Base-by-base conservation (phyloP, 2,888 invertebrate species). In the Aproaerema taeniolella region DNA sequence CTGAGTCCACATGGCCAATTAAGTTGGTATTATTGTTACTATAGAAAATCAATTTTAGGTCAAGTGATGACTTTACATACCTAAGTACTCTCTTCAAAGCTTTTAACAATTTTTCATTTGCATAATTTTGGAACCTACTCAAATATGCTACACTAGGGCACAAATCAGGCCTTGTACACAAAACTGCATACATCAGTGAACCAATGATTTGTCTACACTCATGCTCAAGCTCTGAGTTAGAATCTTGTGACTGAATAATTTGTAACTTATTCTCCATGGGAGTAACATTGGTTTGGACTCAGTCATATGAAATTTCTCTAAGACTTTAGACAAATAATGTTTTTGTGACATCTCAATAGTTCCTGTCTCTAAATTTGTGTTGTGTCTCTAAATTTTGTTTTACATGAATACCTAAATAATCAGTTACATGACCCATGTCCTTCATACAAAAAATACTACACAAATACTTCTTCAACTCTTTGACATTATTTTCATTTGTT, bases 131-230 rank as follows among this genome's bases (percentile, higher is more conserved):
- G 7, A 6, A 20, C 4, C 20, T 4, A 20, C 20, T 20, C 20
- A 45, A 38, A 8, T 42, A 38, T 24, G 39, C 37, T n/a, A 45
- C 40, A n/a, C 41, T 37, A 24, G 39, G n/a, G 43, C 49, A 48
- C 9, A 50, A 6, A 29, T 50, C 48, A 9, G 50, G 50, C 31
- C 53, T 45, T 17, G 51, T 49, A 2, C 51, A 4, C 7, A 7
- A 52, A 29, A 36, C 43, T 12, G 50, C 50, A 45, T 53, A 53
- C 31, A 42, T 31, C 6, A 50, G 29, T 31, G 41, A 38, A 6
- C 50, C 53, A 13, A 51, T 53, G 5, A 51, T 43, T 25, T 42
- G 12, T 29, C 48, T 44, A 45, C 51, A 53, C 14, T 11, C 24
- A 2, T 45, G 47, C 41, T 50, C 46, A 26, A 44, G 1, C 12